Percentiles rank a stretch among this genome's conserved stretches.
Evolutionary conservation across 1,140 invertebrate species (phyloP).

Genomic region (Drosophila orosa): DNA sequence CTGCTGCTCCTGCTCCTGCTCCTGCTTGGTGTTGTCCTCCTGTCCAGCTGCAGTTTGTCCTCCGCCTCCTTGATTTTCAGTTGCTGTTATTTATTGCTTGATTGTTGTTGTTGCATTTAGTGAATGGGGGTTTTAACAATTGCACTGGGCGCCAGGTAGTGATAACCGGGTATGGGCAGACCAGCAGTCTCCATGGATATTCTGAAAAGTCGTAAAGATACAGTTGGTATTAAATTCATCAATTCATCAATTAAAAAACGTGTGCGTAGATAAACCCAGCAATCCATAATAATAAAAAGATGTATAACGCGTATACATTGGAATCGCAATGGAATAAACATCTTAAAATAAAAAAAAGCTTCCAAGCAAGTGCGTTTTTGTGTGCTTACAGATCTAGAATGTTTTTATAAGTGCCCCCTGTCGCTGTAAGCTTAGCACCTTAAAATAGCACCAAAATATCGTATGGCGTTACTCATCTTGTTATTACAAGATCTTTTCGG

Average conservation of each 20-base stretch:
- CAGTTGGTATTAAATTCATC: constrained; percentile 54
- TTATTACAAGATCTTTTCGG: neutral
- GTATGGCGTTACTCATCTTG: neutral
- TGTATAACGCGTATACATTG: too few relatives aligned
- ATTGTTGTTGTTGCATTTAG: constrained; percentile 85
- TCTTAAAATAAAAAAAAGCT: neutral
- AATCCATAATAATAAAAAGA: neutral
- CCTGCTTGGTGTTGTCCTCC: constrained; percentile 2
- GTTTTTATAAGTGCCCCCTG: too few relatives aligned
- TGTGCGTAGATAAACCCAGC: neutral
- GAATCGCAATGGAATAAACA: too few relatives aligned
- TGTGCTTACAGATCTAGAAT: neutral
- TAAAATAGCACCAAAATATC: neutral
- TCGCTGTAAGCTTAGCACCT: too few relatives aligned
- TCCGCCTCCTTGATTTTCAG: constrained; percentile 27
- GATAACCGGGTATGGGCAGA: constrained; percentile 94
- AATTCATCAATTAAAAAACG: neutral
- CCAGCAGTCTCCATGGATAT: constrained; percentile 97
- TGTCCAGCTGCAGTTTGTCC: constrained; percentile 12
- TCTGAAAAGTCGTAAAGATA: constrained; percentile 85
- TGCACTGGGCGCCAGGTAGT: constrained; percentile 95
- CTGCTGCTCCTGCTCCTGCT: constrained; percentile 1
- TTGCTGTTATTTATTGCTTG: constrained; percentile 49
- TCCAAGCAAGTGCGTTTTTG: neutral
- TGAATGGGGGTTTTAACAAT: constrained; percentile 96